These are phyloP conservation scores for Nemoura dubitans DNA, from an alignment of 2,888 invertebrate genomes.

Conservation along the genomic window DNA sequence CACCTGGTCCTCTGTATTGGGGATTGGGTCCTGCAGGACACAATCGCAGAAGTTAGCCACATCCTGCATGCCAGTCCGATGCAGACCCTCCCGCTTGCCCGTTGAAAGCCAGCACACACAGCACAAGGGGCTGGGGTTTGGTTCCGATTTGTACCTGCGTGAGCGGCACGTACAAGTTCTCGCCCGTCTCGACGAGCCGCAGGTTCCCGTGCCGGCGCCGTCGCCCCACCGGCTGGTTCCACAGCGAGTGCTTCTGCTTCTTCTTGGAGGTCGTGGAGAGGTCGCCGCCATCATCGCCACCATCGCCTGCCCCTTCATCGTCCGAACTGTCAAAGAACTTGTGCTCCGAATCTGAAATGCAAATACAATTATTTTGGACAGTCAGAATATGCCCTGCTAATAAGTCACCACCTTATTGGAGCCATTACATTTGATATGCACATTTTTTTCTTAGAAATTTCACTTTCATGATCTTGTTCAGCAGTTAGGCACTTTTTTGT, in stretches of 20 bases:
- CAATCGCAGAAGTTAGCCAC: too few relatives aligned
- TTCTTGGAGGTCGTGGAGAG: slow-evolving; percentile 50
- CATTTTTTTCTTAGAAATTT: too few relatives aligned
- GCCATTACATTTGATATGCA: too few relatives aligned
- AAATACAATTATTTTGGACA: too few relatives aligned
- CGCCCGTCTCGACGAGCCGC: slow-evolving; percentile 73
- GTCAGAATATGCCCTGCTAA: too few relatives aligned
- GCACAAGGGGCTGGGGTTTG: too few relatives aligned
- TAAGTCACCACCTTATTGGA: too few relatives aligned
- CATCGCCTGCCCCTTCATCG: slow-evolving; percentile 61
- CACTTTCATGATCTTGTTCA: too few relatives aligned
- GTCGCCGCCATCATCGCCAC: slow-evolving; percentile 61
- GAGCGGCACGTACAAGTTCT: slow-evolving; percentile 80
- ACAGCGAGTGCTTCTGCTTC: slow-evolving; percentile 61
- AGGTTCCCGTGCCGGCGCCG: slow-evolving; percentile 73
- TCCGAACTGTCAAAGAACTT: slow-evolving; percentile 77
- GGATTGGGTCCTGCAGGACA: slow-evolving; percentile 88
- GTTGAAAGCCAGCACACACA: too few relatives aligned
- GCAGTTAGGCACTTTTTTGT: too few relatives aligned
- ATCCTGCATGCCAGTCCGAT: too few relatives aligned
- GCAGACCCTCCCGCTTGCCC: too few relatives aligned
- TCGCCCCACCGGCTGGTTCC: slow-evolving; percentile 76
- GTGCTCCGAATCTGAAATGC: slow-evolving; percentile 67
- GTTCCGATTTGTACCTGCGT: slow-evolving; percentile 69
- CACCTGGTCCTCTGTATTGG: slow-evolving; percentile 96